Percentiles rank a stretch among this genome's conserved stretches.
These are phyloP conservation scores for Pseudeuparius sepicola DNA, from an alignment of 2,888 invertebrate species.

Conservation along the genomic window DNA sequence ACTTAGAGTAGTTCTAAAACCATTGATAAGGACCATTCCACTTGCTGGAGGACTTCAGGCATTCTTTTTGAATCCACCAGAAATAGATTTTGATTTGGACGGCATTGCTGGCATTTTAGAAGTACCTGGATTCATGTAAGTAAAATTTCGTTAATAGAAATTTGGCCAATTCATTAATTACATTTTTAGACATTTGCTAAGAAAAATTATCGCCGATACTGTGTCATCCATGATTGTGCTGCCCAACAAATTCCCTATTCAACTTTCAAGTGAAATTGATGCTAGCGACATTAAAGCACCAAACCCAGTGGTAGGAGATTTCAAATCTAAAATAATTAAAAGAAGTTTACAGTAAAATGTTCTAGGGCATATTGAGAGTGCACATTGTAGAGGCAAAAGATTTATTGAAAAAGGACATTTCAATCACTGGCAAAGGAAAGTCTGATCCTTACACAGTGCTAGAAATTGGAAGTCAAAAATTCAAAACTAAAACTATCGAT, in stretches of 20 bases:
- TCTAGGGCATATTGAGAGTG: conserved; percentile 85
- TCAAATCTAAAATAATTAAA: background rate
- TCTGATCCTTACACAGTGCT: conserved; percentile 94
- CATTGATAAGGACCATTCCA: conserved; percentile 81
- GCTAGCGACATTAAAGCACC: conserved; percentile 41
- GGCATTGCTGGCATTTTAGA: conserved; percentile 91
- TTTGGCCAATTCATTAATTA: background rate
- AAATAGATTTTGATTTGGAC: conserved; percentile 92
- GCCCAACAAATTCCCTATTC: conserved; percentile 89
- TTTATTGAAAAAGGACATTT: conserved; percentile 90
- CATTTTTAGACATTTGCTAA: conserved; percentile 70
- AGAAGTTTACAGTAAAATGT: too few species aligned
- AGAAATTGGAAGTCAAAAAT: conserved; percentile 84
- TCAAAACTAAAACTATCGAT: conserved; percentile 84
- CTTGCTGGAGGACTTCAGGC: conserved; percentile 91
- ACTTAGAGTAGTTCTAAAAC: conserved; percentile 87
- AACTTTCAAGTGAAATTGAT: conserved; percentile 74
- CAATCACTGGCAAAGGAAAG: conserved; percentile 82
- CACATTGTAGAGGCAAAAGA: conserved; percentile 91
- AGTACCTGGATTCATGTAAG: conserved; percentile 61
- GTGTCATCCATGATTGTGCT: conserved; percentile 85
- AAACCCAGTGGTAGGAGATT: conserved; percentile 22
- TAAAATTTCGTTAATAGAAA: too few species aligned
- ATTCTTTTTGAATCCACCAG: conserved; percentile 93
- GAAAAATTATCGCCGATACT: conserved; percentile 80